Base-by-base conservation (phyloP, 2,113 vertebrate species). In the Aegithalos caudatus region DNA sequence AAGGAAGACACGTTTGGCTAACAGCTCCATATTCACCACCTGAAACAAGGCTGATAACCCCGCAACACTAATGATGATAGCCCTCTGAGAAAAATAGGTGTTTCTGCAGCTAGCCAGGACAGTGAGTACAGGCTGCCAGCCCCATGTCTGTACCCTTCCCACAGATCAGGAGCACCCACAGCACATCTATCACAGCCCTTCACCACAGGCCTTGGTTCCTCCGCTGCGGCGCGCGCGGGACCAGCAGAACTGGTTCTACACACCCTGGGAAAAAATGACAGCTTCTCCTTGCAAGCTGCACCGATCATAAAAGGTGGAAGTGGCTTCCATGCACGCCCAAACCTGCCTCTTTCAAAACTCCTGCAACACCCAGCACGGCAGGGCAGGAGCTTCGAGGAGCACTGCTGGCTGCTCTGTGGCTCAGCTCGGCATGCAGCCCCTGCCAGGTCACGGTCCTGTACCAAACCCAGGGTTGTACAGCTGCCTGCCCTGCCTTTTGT, bases 171-270 rank as follows among this genome's bases (percentile, higher is more conserved):
- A 86, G 70, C 83, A 61, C 54, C 83, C 79, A 35, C 45, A 76
- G 57, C 69, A 73, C 89, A 22, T 79, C 69, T 29, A 9, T 89
- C 82, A 57, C 19, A 7, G 89, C 69, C 64, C 72, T 85, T 71
- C 72, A 45, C 24, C 60, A 87, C 66, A 76, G 66, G 12, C 76
- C 69, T 94, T 40, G 85, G 92, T 95, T 97, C 92, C 1, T 14
- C 51, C 0, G 0, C 70, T 11, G 24, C 5, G 0, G 42, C 44
- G 5, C 94, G 92, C 6, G 62, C 90, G 67, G 42, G 92, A 97
- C 97, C 71, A 65, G 98, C 12, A 3, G 73, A 98, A 98, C 98
- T 91, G 98, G 98, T 98, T 98, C 93, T 95, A 96, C 97, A 97
- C 94, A 23, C 98, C 97, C 97, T 95, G 94, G 91, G 96, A 95